Evolutionary conservation across 2,797 vertebrate species (phyloP).

Genomic region (Spinibarbus caldwelli): DNA sequence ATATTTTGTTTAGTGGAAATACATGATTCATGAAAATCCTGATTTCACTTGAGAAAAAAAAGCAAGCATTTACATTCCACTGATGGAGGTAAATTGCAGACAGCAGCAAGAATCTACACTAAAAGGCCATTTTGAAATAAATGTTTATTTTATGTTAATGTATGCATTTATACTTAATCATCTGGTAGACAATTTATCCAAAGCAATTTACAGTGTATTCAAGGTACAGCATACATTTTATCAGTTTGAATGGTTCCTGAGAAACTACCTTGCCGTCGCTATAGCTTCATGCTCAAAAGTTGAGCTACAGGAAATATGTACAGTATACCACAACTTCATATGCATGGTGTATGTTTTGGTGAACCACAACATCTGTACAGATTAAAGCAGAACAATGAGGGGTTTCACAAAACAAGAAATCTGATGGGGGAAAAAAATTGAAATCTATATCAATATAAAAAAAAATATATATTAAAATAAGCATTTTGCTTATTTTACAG

Average conservation of each 20-base stretch:
- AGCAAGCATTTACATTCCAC: slow-evolving; percentile 4
- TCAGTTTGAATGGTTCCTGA: not conserved
- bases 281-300: not conserved
- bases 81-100: slow-evolving; percentile 15
- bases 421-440: rapidly evolving
- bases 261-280: not conserved
- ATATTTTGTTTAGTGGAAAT: slow-evolving; percentile 3
- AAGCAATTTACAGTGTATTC: not conserved
- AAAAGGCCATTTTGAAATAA: slow-evolving; percentile 21
- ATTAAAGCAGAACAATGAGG: not conserved
- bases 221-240: not conserved
- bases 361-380: not conserved
- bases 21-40: not conserved
- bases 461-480: not conserved
- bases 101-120: not conserved
- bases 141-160: slow-evolving; percentile 7
- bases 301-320: not conserved
- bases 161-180: not conserved
- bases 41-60: not conserved
- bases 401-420: slow-evolving; percentile 11
- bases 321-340: not conserved
- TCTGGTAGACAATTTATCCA: not conserved
- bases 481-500: not conserved
- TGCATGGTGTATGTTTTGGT: not conserved
- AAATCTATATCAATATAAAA: not conserved